phyloP scores from a whole-genome alignment of 2,888 invertebrate genomes.

The Leucophora obtusa region DNA sequence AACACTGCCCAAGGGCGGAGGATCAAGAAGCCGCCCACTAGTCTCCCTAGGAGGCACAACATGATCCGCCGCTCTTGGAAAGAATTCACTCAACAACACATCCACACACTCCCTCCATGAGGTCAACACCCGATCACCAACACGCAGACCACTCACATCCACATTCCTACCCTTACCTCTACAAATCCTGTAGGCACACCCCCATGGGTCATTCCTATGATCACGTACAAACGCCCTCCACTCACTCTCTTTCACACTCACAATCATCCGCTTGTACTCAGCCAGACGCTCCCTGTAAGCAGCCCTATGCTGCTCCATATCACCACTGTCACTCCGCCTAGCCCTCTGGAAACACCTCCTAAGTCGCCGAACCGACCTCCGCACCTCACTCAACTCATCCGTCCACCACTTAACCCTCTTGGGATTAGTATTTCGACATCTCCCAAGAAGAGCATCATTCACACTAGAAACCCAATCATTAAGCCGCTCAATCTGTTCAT shows the following conservation, averaged over 20 bases:
- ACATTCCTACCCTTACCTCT: not conserved
- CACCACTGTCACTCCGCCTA: slow-evolving; percentile 7
- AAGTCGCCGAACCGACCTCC: not conserved
- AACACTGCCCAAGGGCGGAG: not conserved
- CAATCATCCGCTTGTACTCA: not conserved
- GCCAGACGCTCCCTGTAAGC: not conserved
- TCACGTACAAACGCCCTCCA: not conserved
- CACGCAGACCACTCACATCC: not conserved
- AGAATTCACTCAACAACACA: not conserved
- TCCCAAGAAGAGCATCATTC: not conserved
- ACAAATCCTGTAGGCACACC: not conserved
- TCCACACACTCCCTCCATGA: not conserved
- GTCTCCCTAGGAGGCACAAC: no score
- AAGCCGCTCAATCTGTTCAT: no score
- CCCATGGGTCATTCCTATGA: not conserved
- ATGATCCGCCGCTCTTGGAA: not conserved
- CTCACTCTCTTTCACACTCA: not conserved
- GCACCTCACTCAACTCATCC: not conserved
- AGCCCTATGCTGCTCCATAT: no score
- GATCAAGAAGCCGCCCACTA: no score
- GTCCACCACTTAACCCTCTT: not conserved
- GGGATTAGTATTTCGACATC: not conserved
- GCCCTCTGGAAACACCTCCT: not conserved
- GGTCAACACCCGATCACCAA: not conserved
- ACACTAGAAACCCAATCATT: not conserved